phyloP scores from a whole-genome alignment of 2,113 vertebrate genomes.

The Datnioides undecimradiatus region DNA sequence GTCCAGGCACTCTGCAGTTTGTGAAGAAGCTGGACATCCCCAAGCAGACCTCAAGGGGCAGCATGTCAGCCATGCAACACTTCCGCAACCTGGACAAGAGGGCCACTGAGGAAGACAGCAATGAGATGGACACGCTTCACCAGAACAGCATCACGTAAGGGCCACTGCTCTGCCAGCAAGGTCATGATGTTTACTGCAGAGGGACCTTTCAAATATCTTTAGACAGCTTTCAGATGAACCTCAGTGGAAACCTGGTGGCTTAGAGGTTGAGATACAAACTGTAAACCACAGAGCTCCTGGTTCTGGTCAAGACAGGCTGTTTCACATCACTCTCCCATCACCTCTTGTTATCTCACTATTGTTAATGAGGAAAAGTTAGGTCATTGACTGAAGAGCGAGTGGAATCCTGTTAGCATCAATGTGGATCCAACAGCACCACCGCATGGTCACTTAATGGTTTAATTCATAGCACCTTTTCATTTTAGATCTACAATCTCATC shows the following conservation, averaged over 20 bases:
- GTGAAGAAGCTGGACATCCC: conserved; percentile 82
- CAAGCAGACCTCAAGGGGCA: conserved; percentile 79
- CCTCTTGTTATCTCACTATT: neutral
- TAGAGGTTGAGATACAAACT: neutral
- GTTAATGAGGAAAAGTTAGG: neutral
- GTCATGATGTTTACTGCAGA: neutral
- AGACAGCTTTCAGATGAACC: neutral
- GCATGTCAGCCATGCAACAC: conserved; percentile 85
- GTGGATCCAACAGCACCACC: neutral
- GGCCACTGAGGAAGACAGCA: conserved; percentile 80
- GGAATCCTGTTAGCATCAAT: neutral
- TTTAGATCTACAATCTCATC: no score
- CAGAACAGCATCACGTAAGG: conserved; percentile 82
- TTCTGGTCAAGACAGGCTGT: neutral
- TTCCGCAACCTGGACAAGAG: conserved; percentile 87
- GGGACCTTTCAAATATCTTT: neutral
- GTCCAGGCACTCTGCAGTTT: conserved; percentile 75
- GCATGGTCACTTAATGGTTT: neutral
- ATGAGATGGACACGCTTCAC: conserved; percentile 79
- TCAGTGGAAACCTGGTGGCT: neutral
- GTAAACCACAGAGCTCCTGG: neutral
- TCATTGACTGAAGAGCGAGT: neutral
- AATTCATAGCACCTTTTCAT: neutral
- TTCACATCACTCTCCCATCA: neutral
- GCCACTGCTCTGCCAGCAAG: neutral